These are phyloP conservation scores for Rhinichthys osculus DNA, from an alignment of 2,797 vertebrate species.

Conservation along the genomic window DNA sequence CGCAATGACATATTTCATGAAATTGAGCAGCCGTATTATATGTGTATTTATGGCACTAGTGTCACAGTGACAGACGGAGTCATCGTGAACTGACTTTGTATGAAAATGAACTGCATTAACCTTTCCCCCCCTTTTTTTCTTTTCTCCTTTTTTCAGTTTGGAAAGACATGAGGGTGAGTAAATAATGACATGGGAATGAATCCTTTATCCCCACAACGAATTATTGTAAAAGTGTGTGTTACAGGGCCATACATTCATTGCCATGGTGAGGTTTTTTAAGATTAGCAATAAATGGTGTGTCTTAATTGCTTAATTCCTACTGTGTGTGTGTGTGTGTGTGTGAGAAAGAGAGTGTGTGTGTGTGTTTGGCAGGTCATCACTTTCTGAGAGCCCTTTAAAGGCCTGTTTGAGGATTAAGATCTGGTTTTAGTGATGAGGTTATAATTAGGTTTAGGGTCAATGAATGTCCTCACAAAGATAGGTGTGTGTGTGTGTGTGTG, in stretches of 20 bases:
- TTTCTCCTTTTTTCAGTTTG: neutral
- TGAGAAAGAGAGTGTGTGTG: no score
- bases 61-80: neutral
- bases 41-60: neutral
- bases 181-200: neutral
- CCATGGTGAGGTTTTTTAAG: constrained; percentile 59
- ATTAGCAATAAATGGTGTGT: constrained; percentile 80
- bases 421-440: no score
- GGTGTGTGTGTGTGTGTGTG: constrained; percentile 58
- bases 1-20: neutral
- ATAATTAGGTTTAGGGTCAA: no score
- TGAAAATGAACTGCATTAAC: neutral
- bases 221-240: constrained; percentile 33
- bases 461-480: no score
- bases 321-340: constrained; percentile 45
- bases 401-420: neutral
- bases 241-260: constrained; percentile 14
- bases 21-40: neutral
- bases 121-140: neutral
- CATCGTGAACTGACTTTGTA: neutral
- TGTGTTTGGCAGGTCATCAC: no score
- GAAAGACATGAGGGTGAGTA: constrained; percentile 13
- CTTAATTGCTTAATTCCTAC: constrained; percentile 60
- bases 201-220: neutral
- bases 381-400: no score